Base-by-base conservation (phyloP, 2,113 vertebrate genomes). In the Melanerpes aurifrons region DNA sequence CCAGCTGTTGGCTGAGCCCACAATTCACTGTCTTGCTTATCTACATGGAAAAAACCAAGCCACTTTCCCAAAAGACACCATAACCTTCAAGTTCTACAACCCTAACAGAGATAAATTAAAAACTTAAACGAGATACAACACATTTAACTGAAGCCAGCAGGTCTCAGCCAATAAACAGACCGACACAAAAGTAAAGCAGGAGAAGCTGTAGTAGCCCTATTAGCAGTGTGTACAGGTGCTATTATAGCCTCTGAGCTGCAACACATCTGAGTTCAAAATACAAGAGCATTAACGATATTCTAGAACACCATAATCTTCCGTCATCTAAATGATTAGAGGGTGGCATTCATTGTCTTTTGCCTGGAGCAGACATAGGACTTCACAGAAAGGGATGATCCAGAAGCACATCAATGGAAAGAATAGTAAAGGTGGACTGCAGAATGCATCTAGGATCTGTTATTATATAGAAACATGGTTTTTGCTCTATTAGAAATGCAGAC, bases 1-100 rank as follows among this genome's bases (percentile, higher is more conserved):
- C 83, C 89, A 93, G 91, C 94, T 93, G 81, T 59, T 86, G 78
- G 63, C 43, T 13, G 56, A 80, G 70, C 43, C 69, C 32, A 9
- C 2, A 2, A n/a, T 54, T 90, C 56, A 25, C 62, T 6, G 3
- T 18, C 35, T 4, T 4, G 16, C 32, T 58, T 63, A 75, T 6
- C n/a, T 29, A 7, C 12, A 48, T 17, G 16, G 47, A 37, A 62
- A 63, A 53, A 13, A 16, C 8, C 40, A 59, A 7, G 7, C 66
- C 45, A 63, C 9, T 53, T 25, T 79, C 69, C 66, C 81, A 66
- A 84, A 76, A 82, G 15, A 75, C 13, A 22, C 16, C 29, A 9
- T 24, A 31, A 32, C 3, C 50, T 87, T 63, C 8, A 4, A 4
- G 16, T 31, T 16, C 45, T 72, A 62, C 50, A 87, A 37, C 7